Percentiles rank a stretch among this genome's conserved stretches.
These are phyloP conservation scores for Enteromius argenteus DNA, from an alignment of 2,797 vertebrate species.

Conservation along the genomic window DNA sequence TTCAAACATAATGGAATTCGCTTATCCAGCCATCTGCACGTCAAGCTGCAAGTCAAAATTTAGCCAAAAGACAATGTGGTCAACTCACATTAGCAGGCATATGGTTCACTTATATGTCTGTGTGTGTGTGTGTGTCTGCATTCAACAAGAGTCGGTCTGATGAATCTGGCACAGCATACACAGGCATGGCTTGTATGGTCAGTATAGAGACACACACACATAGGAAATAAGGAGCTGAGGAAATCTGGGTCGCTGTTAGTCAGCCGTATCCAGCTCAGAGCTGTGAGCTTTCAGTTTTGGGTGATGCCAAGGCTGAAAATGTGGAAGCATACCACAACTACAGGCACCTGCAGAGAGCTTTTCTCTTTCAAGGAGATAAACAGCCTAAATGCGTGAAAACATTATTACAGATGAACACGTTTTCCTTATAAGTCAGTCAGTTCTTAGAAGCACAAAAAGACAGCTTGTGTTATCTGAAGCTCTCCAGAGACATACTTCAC, in stretches of 20 bases:
- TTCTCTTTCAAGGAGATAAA: slow-evolving; percentile 22
- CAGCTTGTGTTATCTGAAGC: slow-evolving; percentile 24
- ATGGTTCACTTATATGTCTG: slow-evolving; percentile 4
- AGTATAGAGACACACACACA: slow-evolving; percentile 37
- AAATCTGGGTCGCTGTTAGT: slow-evolving; percentile 53
- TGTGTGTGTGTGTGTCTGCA: background rate
- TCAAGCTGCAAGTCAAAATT: slow-evolving; percentile 11
- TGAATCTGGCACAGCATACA: slow-evolving; percentile 30
- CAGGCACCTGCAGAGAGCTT: slow-evolving; percentile 8
- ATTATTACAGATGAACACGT: background rate
- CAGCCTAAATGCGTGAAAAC: background rate
- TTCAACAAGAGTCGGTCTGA: slow-evolving; percentile 35
- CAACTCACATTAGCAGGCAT: background rate
- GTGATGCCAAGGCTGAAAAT: slow-evolving; percentile 19
- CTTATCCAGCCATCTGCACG: slow-evolving; percentile 28
- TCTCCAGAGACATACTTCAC: slow-evolving; percentile 26
- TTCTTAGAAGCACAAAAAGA: background rate
- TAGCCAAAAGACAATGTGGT: slow-evolving; percentile 11
- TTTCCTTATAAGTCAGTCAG: background rate
- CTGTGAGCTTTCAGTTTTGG: slow-evolving; percentile 36
- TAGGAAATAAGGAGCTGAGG: slow-evolving; percentile 33
- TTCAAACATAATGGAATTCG: slow-evolving; percentile 9
- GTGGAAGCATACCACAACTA: slow-evolving; percentile 1
- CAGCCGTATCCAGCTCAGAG: slow-evolving; percentile 31
- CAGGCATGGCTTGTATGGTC: slow-evolving; percentile 36